These are phyloP conservation scores for Amphibalanus amphitrite DNA, from an alignment of 1,140 invertebrate species.

Conservation along the genomic window DNA sequence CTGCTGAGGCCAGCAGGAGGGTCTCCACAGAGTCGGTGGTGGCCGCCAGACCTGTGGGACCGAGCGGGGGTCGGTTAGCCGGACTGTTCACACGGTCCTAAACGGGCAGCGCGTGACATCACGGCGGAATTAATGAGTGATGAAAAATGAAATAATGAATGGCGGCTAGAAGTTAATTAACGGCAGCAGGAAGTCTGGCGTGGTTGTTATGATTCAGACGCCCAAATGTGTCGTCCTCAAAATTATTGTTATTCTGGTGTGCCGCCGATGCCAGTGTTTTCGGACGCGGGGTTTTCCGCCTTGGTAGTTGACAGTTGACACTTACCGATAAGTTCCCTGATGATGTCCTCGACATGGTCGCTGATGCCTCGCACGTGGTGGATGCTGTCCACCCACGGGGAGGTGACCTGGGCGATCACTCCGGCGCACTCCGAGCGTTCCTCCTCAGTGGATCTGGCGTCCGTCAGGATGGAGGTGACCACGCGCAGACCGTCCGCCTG, in stretches of 20 bases:
- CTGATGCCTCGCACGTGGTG: slow-evolving; percentile 41
- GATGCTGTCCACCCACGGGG: slow-evolving; percentile 59
- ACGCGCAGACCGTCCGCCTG: slow-evolving; percentile 60
- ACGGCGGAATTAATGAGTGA: no score
- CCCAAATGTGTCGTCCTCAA: no score
- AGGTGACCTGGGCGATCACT: slow-evolving; percentile 70
- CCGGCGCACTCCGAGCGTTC: slow-evolving; percentile 62
- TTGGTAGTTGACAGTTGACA: no score
- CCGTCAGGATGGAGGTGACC: slow-evolving; percentile 47
- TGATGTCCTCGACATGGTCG: slow-evolving; percentile 34
- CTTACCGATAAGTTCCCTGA: slow-evolving; percentile 40
- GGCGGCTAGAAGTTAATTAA: no score
- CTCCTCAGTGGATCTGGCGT: slow-evolving; percentile 36
- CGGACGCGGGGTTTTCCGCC: no score
- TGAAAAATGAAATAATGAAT: no score
- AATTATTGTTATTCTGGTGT: no score
- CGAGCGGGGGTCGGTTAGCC: background rate
- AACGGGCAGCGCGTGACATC: no score
- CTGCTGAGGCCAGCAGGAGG: slow-evolving; percentile 57
- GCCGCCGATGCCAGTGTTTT: no score
- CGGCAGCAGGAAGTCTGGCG: no score
- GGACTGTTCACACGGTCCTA: no score
- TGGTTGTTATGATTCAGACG: no score
- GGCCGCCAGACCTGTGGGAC: slow-evolving; percentile 35
- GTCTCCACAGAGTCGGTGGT: slow-evolving; percentile 52